These are phyloP conservation scores for Labia minor DNA, from an alignment of 2,888 invertebrate species.

Conservation along the genomic window DNA sequence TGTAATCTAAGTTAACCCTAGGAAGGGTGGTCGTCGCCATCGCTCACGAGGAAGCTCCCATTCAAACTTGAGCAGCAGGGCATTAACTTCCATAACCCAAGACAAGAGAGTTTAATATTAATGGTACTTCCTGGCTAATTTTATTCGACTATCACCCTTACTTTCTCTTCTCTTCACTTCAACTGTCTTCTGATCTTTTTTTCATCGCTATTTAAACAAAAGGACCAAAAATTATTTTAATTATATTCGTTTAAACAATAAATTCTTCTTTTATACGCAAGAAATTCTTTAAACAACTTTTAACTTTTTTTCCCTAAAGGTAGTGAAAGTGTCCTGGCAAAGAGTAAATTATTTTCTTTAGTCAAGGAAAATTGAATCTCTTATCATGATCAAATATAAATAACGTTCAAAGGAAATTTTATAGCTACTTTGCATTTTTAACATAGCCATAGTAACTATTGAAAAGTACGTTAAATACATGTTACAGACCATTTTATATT, in stretches of 20 bases:
- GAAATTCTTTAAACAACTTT: neutral
- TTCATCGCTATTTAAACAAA: neutral
- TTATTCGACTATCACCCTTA: too few species aligned
- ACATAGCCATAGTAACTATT: too few species aligned
- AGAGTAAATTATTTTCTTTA: neutral
- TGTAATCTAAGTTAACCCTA: constrained; percentile 4
- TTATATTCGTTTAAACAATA: constrained; percentile 7
- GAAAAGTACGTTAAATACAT: too few species aligned
- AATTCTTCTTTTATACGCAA: neutral
- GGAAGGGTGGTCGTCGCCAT: constrained; percentile 5
- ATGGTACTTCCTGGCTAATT: neutral
- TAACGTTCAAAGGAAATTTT: too few species aligned
- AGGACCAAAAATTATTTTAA: neutral
- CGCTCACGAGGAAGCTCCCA: neutral
- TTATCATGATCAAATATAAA: too few species aligned
- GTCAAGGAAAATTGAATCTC: too few species aligned
- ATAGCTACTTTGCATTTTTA: too few species aligned
- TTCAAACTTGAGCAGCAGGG: neutral
- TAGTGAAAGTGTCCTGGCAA: neutral
- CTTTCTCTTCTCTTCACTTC: neutral
- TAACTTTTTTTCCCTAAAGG: neutral
- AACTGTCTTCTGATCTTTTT: neutral
- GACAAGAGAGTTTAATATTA: neutral
- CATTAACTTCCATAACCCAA: neutral
- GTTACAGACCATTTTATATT: too few species aligned